Percentiles rank a stretch among this genome's conserved stretches.
phyloP scores from a whole-genome alignment of 1,140 invertebrate species.

The Trichogramma pretiosum region DNA sequence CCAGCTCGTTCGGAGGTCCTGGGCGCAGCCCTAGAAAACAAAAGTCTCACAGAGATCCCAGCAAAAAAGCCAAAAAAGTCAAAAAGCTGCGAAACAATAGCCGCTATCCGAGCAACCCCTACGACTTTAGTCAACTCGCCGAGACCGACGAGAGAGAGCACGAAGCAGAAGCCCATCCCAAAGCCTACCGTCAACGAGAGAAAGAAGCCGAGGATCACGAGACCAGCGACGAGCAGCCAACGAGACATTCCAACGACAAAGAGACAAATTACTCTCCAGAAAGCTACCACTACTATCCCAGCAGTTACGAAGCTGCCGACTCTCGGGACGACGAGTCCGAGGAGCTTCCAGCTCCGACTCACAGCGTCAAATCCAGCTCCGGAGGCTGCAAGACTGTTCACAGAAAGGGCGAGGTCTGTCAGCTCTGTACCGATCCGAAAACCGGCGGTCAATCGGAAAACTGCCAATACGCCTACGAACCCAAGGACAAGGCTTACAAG shows the following conservation, averaged over 20 bases:
- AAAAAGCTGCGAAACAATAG: conserved; percentile 4
- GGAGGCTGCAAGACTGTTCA: conserved; percentile 31
- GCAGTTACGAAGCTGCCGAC: no score
- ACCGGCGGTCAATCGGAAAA: conserved; percentile 62
- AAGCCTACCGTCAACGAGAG: no score
- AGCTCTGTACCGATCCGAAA: conserved; percentile 56
- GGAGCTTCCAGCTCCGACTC: background rate
- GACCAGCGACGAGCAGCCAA: background rate
- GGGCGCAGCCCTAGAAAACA: conserved; percentile 16
- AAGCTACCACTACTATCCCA: background rate
- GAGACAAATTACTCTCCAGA: background rate
- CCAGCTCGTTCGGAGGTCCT: conserved; percentile 23
- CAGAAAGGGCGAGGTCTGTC: conserved; percentile 57
- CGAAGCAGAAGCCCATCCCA: background rate
- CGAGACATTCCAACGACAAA: background rate
- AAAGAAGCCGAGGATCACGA: background rate
- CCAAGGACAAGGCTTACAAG: conserved; percentile 61
- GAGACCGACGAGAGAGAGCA: background rate
- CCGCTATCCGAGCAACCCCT: conserved; percentile 1
- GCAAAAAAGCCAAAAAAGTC: background rate
- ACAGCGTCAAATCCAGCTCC: background rate
- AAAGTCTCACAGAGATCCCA: background rate
- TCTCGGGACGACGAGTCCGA: background rate
- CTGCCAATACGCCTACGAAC: conserved; percentile 59
- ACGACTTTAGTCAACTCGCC: no score